These are phyloP conservation scores for Thera obeliscata DNA, from an alignment of 2,888 invertebrate genomes.

Conservation along the genomic window DNA sequence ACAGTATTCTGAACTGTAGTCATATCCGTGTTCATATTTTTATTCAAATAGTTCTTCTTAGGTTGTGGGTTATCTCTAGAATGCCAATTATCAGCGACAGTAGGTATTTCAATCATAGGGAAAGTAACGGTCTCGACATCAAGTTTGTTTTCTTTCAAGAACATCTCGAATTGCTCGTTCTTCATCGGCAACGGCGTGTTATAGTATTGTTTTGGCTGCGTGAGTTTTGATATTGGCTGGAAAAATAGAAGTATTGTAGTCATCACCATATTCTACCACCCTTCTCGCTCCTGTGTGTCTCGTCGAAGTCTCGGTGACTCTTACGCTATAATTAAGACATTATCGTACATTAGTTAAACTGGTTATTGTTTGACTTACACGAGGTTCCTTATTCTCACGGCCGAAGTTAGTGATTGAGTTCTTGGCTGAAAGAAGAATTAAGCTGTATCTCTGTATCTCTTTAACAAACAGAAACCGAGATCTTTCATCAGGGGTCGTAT, in stretches of 20 bases:
- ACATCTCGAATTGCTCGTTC: conserved; percentile 57
- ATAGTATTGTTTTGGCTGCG: conserved; percentile 60
- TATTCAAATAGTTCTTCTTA: conserved; percentile 2
- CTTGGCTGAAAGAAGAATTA: conserved; percentile 6
- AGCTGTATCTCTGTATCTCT: no score
- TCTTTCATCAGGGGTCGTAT: no score
- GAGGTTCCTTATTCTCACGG: background rate
- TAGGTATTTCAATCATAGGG: conserved; percentile 46
- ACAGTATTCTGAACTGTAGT: conserved; percentile 8
- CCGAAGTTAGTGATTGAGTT: background rate
- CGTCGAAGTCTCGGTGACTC: no score
- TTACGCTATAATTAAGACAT: no score
- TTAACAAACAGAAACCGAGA: no score
- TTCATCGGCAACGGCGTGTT: conserved; percentile 69
- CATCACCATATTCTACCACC: background rate
- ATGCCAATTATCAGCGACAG: conserved; percentile 10
- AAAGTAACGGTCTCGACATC: conserved; percentile 62
- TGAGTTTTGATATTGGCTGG: conserved; percentile 44
- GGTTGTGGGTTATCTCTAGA: conserved; percentile 1
- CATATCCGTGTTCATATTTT: background rate
- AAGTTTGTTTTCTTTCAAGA: conserved; percentile 59
- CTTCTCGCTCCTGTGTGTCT: background rate
- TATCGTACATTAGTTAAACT: no score
- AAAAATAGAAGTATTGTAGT: conserved; percentile 9
- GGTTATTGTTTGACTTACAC: conserved; percentile 5